Conservation (phyloP, 2,888 invertebrate genomes). For the Mycalesis mineus region DNA sequence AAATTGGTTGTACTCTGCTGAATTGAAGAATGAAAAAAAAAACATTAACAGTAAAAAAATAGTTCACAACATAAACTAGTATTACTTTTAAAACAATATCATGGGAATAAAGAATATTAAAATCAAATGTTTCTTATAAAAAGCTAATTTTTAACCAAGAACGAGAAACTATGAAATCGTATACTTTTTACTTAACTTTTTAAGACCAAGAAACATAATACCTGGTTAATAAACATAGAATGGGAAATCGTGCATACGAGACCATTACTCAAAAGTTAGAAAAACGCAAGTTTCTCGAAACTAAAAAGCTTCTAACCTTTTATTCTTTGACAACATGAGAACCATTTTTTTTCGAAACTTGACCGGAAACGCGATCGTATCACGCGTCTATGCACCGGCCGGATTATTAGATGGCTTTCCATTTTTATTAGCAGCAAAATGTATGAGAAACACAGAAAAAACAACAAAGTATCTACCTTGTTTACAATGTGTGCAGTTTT, state of each 20-base stretch:
- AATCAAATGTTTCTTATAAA: too few relatives aligned
- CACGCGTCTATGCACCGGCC: conserved; percentile 52
- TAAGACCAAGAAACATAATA: neutral
- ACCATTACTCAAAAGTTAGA: neutral
- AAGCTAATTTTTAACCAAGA: too few relatives aligned
- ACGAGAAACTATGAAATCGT: too few relatives aligned
- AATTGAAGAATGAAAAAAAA: too few relatives aligned
- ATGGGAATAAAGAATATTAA: too few relatives aligned
- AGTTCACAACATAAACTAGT: too few relatives aligned
- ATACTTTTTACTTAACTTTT: neutral
- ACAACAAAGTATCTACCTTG: neutral
- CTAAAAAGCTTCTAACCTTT: conserved; percentile 31
- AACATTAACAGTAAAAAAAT: too few relatives aligned
- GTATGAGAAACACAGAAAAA: conserved; percentile 13
- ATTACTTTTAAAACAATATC: too few relatives aligned
- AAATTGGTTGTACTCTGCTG: too few relatives aligned
- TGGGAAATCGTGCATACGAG: neutral
- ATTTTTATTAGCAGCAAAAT: conserved; percentile 28
- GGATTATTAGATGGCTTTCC: conserved; percentile 43
- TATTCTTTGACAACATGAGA: conserved; percentile 54
- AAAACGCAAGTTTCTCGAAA: neutral
- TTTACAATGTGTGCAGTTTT: neutral
- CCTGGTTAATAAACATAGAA: neutral
- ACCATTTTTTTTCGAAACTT: conserved; percentile 54
- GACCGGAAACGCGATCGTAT: conserved; percentile 73